Evolutionary conservation across 23 tunicate species (phyloP), one percentile per base, ranked within the genome.

Genomic region (Trididemnum nubilum): DNA sequence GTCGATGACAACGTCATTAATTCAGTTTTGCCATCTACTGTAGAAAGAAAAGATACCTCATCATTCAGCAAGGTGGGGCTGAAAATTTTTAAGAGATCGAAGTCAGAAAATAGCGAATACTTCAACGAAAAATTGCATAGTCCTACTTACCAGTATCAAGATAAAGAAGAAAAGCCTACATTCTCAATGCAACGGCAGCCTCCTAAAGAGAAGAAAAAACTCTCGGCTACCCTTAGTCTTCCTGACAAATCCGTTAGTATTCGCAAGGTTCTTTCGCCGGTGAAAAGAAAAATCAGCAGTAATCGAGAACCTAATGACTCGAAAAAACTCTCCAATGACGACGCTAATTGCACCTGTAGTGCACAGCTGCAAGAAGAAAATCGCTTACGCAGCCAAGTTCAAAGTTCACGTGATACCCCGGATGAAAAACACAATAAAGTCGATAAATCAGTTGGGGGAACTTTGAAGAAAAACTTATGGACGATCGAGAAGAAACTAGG

Each of bases 171-270:
- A 15, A 9, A 44, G 15, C 54, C 54, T 9, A 44, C 54, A 7
- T 9, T 7, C 54, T 44, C 54, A 7, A 15, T 7, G 12, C 15
- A 44, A 7, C 54, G 54, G 12, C n/a, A n/a, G n/a, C n/a, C n/a
- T n/a, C 54, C 54, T 44, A 78, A 33, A 78, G 82, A 78, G 30
- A 78, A 78, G 37, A 58, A 63, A 58, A 78, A 78, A 28, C 71
- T 78, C 27, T 35, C 12, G 22, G 71, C 67, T 32, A 33, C 82
- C 19, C 24, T 54, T n/a, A 78, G 82, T 28, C 36, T 78, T 61
- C 71, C 82, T 28, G 82, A 31, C 32, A 60, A 35, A 3, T 2
- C 29, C 1, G 33, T 21, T 7, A 22, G 51, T 29, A 15, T 29
- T 24, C 71, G 0, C 18, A 67, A 33, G 33, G 9, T 33, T 4